phyloP scores from a whole-genome alignment of 2,888 invertebrate species.

The Clunio marinus region DNA sequence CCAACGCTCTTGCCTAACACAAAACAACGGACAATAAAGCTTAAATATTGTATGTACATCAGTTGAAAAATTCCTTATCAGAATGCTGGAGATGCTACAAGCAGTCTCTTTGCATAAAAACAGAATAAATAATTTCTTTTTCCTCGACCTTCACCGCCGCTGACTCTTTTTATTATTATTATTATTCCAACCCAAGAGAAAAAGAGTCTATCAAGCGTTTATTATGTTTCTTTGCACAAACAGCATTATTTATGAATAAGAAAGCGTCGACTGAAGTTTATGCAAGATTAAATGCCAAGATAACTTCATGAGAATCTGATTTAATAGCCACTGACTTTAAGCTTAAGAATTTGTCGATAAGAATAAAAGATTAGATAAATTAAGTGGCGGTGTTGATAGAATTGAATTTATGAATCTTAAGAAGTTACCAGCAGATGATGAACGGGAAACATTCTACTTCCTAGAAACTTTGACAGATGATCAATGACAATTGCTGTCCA shows the following conservation, averaged over 20 bases:
- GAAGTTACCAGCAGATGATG: too few species aligned
- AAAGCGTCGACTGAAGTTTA: slow-evolving; percentile 2
- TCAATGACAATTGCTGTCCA: too few species aligned
- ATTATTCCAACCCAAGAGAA: background rate
- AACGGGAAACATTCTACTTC: too few species aligned
- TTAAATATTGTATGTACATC: too few species aligned
- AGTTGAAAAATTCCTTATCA: slow-evolving; percentile 8
- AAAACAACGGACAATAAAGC: too few species aligned
- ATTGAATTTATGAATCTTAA: too few species aligned
- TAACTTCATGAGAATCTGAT: background rate
- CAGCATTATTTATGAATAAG: slow-evolving; percentile 6
- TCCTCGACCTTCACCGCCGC: background rate
- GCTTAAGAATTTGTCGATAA: background rate
- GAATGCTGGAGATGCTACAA: slow-evolving; percentile 28
- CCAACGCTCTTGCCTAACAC: too few species aligned
- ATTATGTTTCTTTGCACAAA: slow-evolving; percentile 21
- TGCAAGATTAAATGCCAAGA: slow-evolving; percentile 6
- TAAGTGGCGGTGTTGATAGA: background rate
- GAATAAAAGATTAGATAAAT: background rate
- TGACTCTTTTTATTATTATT: too few species aligned
- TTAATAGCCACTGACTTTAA: background rate
- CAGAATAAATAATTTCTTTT: slow-evolving; percentile 25
- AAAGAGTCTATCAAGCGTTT: slow-evolving; percentile 12
- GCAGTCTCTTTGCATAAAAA: slow-evolving; percentile 29
- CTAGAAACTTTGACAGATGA: too few species aligned